Conservation (phyloP, 2,888 invertebrate genomes). For the Pseudococcus viburni region DNA sequence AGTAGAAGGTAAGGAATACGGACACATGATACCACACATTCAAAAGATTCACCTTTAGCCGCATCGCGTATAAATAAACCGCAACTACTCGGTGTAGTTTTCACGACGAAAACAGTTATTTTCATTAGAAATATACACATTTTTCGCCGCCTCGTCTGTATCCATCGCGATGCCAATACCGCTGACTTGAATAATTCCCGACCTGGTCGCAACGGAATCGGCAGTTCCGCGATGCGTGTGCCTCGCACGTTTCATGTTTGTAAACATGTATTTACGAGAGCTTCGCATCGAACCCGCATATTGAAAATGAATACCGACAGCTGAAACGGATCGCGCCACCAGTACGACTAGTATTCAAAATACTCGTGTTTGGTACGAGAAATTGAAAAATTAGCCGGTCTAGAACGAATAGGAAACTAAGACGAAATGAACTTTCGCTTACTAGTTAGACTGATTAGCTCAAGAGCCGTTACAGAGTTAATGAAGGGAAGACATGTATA, state of each 20-base stretch:
- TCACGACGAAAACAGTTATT: conserved; percentile 25
- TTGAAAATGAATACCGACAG: conserved; percentile 16
- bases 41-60: conserved; percentile 13
- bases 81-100: background rate
- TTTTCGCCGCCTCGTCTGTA: background rate
- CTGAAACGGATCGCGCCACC: background rate
- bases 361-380: background rate
- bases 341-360: conserved; percentile 5
- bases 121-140: background rate
- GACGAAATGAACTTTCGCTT: conserved; percentile 6
- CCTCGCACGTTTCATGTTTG: background rate
- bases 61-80: background rate
- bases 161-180: background rate
- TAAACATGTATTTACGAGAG: background rate
- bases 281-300: background rate
- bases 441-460: no score
- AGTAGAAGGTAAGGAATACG: background rate
- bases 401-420: background rate
- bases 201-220: no score
- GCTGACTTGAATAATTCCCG: background rate
- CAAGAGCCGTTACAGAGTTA: no score
- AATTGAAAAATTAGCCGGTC: conserved; percentile 12
- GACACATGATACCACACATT: background rate
- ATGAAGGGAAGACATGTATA: no score
- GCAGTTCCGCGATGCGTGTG: background rate